Percentiles rank a stretch among this genome's conserved stretches.
Conservation (phyloP, 2,113 vertebrate genomes). For the Paraplagusia blochii region DNA sequence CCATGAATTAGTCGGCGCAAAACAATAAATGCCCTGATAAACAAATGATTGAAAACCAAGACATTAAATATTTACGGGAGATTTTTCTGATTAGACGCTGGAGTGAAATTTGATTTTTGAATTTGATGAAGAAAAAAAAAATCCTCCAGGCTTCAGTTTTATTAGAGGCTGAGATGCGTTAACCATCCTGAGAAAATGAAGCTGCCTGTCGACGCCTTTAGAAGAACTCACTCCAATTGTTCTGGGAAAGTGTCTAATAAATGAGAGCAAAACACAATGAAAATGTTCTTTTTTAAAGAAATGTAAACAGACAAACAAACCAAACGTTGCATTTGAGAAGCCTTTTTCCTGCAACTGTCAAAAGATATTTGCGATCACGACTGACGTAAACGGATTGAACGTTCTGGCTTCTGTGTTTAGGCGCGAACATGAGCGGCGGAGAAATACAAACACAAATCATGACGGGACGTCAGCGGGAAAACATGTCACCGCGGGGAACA, state of each 20-base stretch:
- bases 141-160: constrained; percentile 25
- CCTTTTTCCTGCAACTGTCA: constrained; percentile 38
- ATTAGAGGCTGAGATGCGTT: neutral
- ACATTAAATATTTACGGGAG: constrained; percentile 47
- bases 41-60: constrained; percentile 4
- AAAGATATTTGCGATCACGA: constrained; percentile 31
- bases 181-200: constrained; percentile 22
- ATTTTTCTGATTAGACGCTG: constrained; percentile 19
- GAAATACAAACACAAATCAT: constrained; percentile 56
- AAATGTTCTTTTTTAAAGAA: too few species aligned
- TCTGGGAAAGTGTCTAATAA: constrained; percentile 15
- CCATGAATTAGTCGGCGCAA: constrained; percentile 29
- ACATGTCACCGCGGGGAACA: constrained; percentile 35
- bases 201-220: constrained; percentile 17
- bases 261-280: constrained; percentile 27
- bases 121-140: constrained; percentile 11
- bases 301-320: too few species aligned
- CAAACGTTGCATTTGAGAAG: constrained; percentile 49
- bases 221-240: constrained; percentile 14
- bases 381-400: constrained; percentile 55
- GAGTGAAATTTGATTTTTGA: constrained; percentile 17
- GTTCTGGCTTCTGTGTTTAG: constrained; percentile 42
- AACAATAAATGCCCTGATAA: constrained; percentile 36
- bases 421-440: constrained; percentile 39
- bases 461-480: constrained; percentile 30